A percentile compares a stretch with the other conserved stretches of the same genome.
phyloP scores from a whole-genome alignment of 2,888 invertebrate genomes.

The Ethmia dodecea region DNA sequence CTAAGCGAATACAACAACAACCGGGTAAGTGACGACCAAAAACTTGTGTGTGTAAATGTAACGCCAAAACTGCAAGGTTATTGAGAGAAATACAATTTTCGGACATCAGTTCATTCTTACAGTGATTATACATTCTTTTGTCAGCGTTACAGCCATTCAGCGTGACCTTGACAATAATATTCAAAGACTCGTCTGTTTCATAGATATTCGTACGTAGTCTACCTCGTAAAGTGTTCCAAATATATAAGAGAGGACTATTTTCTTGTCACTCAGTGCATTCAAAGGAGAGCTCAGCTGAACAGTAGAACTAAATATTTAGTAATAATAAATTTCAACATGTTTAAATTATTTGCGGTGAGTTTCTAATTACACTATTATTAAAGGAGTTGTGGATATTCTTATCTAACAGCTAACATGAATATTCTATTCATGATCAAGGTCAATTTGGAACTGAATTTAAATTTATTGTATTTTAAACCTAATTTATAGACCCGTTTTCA shows the following conservation, averaged over 20 bases:
- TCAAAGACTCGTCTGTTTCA: constrained; percentile 41
- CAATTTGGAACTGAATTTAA: too few relatives aligned
- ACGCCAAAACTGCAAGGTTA: constrained; percentile 24
- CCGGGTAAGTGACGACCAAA: too few relatives aligned
- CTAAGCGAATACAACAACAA: too few relatives aligned
- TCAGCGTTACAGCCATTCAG: constrained; percentile 46
- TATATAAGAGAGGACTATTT: constrained; percentile 51
- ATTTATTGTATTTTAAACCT: too few relatives aligned
- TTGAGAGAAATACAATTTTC: constrained; percentile 21
- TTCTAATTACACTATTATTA: background rate
- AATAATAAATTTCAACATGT: constrained; percentile 28
- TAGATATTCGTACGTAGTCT: constrained; percentile 40
- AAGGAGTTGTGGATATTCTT: too few relatives aligned
- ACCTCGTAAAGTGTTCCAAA: constrained; percentile 39
- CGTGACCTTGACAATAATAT: constrained; percentile 50
- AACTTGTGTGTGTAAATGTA: constrained; percentile 4
- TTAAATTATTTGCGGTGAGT: constrained; percentile 37
- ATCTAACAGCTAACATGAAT: too few relatives aligned
- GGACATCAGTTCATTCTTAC: constrained; percentile 16
- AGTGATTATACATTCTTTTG: constrained; percentile 67
- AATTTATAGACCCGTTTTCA: too few relatives aligned
- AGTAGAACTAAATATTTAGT: constrained; percentile 20
- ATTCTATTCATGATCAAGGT: too few relatives aligned
- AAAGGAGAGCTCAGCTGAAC: constrained; percentile 27
- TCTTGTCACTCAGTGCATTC: constrained; percentile 35